Base-by-base conservation (phyloP, 2,888 invertebrate genomes). In the Volucella zonaria region DNA sequence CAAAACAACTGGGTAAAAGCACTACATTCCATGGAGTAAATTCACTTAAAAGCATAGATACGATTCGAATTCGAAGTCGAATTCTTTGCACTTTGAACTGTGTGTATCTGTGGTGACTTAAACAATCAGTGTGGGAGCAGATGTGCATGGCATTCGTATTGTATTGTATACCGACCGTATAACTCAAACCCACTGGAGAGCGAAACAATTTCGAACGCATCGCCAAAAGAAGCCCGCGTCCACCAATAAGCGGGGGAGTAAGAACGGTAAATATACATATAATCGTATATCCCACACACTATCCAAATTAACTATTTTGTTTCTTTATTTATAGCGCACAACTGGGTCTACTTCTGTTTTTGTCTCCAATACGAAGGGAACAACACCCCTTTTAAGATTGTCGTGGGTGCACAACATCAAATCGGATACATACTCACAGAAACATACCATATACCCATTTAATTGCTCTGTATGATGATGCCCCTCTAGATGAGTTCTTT, bases 81-180 rank as follows among this genome's bases (percentile, higher is more conserved):
- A 49, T 9, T 56, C 43, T 49, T 49, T 77, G 67, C 54, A 73
- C 67, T 82, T 76, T 59, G 71, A 66, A 67, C 74, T 71, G 49
- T 67, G 73, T 62, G 9, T 31, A 18, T 56, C 40, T 23, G 43
- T 61, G 42, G 58, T 12, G 42, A 73, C 51, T 58, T 58, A 6
- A 31, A 31, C 49, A 62, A 75, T 68, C 58, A 58, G 68, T 79
- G 47, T 43, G 82, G 74, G 68, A 78, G 82, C 73, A 78, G 82
- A 73, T 78, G 61, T 82, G 82, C 82, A 79, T 79, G 49, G 42
- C 62, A 58, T 68, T 6, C 6, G 31, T 31, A 31, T 31, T 31
- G 23, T 23, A 58, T 58, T 49, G 18, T 23, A 23, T 23, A 23
- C 18, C 3, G 18, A 23, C 18, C 54, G 47, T 51, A 14, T 43